Percentiles rank a stretch among this genome's conserved stretches.
These are phyloP conservation scores for Ophion slaviceki DNA, from an alignment of 2,888 invertebrate species.

Conservation along the genomic window DNA sequence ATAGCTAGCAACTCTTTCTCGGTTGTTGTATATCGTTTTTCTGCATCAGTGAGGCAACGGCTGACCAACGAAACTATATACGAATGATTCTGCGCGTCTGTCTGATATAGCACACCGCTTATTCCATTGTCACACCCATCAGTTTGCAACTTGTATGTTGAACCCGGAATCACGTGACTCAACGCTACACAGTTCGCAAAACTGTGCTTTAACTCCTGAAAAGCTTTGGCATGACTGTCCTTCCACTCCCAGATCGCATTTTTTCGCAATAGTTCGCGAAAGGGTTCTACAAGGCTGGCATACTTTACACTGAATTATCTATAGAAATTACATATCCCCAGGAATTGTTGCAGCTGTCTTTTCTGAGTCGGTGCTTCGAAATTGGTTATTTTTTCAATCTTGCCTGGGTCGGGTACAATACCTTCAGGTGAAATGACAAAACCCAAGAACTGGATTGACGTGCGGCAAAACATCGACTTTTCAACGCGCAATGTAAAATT, in stretches of 20 bases:
- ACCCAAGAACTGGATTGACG: not conserved
- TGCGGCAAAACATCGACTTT: not conserved
- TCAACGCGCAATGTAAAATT: not conserved
- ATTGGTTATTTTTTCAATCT: not conserved
- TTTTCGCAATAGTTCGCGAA: not conserved
- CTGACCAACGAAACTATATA: not conserved
- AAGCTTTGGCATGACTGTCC: too few species aligned
- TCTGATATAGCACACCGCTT: not conserved
- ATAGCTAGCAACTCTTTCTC: not conserved
- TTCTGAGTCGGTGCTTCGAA: not conserved
- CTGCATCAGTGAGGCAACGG: not conserved
- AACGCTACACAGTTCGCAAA: not conserved
- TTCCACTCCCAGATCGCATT: not conserved
- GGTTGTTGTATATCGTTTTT: not conserved
- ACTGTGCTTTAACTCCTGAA: not conserved
- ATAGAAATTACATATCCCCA: not conserved
- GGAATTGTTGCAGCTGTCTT: not conserved
- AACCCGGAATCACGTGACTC: not conserved
- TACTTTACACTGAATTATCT: not conserved
- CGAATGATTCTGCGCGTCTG: not conserved
- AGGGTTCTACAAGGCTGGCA: not conserved
- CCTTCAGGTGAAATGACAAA: not conserved
- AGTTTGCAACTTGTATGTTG: not conserved
- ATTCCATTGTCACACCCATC: not conserved
- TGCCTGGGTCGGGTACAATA: not conserved